phyloP scores from a whole-genome alignment of 2,888 invertebrate species.

The Parnassius mnemosyne region DNA sequence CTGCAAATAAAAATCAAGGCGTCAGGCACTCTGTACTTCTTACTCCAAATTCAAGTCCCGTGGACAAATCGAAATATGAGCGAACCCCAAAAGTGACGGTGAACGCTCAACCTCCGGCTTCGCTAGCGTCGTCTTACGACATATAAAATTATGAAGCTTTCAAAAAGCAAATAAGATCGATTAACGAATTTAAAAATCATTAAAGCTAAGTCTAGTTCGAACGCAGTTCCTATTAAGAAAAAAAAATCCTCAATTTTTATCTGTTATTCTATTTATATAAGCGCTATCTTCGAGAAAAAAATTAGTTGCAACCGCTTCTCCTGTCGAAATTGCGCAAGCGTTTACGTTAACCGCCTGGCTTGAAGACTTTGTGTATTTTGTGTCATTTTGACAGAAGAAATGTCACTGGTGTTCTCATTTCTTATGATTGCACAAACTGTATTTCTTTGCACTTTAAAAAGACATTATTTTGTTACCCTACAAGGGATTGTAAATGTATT shows the following conservation, averaged over 20 bases:
- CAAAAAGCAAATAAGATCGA: conserved; percentile 32
- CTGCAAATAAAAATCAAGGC: conserved; percentile 38
- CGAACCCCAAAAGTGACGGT: conserved; percentile 60
- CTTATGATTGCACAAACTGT: conserved; percentile 13
- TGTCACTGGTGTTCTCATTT: not conserved
- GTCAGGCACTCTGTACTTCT: conserved; percentile 61
- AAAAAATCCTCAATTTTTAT: conserved; percentile 33
- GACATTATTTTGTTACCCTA: conserved; percentile 22
- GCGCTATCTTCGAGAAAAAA: not conserved
- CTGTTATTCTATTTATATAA: not conserved
- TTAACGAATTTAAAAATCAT: conserved; percentile 62
- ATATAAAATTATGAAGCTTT: conserved; percentile 35
- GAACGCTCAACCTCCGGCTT: conserved; percentile 32
- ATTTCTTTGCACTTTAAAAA: conserved; percentile 17
- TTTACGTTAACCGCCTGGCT: not conserved
- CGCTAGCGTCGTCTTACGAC: conserved; percentile 44
- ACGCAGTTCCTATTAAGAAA: conserved; percentile 61
- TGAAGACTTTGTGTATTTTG: no score
- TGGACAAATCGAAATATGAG: conserved; percentile 55
- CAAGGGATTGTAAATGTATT: conserved; percentile 26
- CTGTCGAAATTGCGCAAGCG: conserved; percentile 7
- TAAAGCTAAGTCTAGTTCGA: conserved; percentile 49
- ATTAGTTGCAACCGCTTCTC: not conserved
- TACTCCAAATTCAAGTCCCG: conserved; percentile 64
- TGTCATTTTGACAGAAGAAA: conserved; percentile 11